A percentile compares a stretch with the other conserved stretches of the same genome.
phyloP scores from a whole-genome alignment of 2,888 invertebrate species.

The Linnaemya tessellans region DNA sequence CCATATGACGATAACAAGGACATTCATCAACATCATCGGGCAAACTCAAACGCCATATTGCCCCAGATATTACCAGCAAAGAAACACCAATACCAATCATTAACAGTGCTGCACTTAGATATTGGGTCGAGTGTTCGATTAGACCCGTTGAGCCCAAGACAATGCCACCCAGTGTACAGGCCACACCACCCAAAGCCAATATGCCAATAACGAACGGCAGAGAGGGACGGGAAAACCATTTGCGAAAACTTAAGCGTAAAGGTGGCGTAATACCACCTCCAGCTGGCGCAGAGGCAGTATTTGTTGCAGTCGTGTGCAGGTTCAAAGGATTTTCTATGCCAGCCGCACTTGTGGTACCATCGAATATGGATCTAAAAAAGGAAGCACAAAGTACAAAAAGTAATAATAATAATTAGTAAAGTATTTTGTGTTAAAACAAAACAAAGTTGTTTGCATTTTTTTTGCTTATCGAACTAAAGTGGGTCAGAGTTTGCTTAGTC shows the following conservation, averaged over 20 bases:
- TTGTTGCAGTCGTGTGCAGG: constrained; percentile 25
- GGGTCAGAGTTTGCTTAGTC: constrained; percentile 6
- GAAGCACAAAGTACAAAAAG: constrained; percentile 30
- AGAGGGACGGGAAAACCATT: constrained; percentile 82
- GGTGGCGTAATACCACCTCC: constrained; percentile 68
- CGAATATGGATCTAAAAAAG: constrained; percentile 68
- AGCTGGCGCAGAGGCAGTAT: constrained; percentile 22
- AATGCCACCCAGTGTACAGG: constrained; percentile 82
- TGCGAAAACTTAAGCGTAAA: constrained; percentile 77
- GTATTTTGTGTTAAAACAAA: not conserved
- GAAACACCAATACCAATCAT: constrained; percentile 91
- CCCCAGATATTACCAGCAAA: constrained; percentile 95
- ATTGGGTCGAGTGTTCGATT: constrained; percentile 82
- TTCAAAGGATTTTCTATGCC: constrained; percentile 62
- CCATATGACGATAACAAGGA: constrained; percentile 86
- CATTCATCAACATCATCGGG: constrained; percentile 89
- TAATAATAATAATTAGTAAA: constrained; percentile 31
- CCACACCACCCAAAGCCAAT: constrained; percentile 82
- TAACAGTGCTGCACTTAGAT: constrained; percentile 81
- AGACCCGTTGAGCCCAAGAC: constrained; percentile 82
- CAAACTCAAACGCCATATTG: constrained; percentile 95
- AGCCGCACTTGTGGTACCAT: constrained; percentile 54
- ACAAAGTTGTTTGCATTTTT: constrained; percentile 5
- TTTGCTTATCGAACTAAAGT: not conserved
- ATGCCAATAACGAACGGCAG: constrained; percentile 82